A percentile compares a stretch with the other conserved stretches of the same genome.
Conservation (phyloP, 2,797 vertebrate genomes). For the Emydoidea blandingii region DNA sequence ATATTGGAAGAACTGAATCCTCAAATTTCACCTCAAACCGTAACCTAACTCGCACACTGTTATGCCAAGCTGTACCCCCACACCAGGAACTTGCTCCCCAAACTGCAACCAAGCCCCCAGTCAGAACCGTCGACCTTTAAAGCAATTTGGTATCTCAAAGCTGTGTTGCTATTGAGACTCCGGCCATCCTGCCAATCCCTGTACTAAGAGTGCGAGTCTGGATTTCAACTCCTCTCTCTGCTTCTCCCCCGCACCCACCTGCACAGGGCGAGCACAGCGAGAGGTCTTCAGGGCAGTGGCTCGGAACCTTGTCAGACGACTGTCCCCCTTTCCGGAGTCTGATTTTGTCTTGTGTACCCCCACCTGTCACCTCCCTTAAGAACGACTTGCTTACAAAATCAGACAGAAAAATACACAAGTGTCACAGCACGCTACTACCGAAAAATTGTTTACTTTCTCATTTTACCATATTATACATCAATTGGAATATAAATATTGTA, state of each 20-base stretch:
- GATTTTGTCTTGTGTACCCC: too few relatives aligned
- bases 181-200: background rate
- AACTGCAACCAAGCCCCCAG: background rate
- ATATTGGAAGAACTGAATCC: background rate
- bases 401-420: too few relatives aligned
- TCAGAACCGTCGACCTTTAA: too few relatives aligned
- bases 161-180: background rate
- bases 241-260: background rate
- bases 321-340: too few relatives aligned
- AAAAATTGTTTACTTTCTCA: too few relatives aligned
- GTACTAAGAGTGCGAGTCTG: fast-evolving
- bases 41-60: background rate
- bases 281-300: too few relatives aligned
- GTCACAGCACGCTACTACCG: too few relatives aligned
- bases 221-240: fast-evolving
- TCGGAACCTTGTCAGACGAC: too few relatives aligned
- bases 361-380: too few relatives aligned
- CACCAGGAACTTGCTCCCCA: background rate
- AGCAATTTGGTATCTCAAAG: background rate
- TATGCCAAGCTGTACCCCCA: background rate
- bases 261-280: background rate
- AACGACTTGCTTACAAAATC: too few relatives aligned
- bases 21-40: background rate
- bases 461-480: too few relatives aligned
- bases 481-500: too few relatives aligned